Evolutionary conservation across 2,113 vertebrate species (phyloP), one percentile per base, ranked within the genome.

Genomic region (Gobiocypris rarus): DNA sequence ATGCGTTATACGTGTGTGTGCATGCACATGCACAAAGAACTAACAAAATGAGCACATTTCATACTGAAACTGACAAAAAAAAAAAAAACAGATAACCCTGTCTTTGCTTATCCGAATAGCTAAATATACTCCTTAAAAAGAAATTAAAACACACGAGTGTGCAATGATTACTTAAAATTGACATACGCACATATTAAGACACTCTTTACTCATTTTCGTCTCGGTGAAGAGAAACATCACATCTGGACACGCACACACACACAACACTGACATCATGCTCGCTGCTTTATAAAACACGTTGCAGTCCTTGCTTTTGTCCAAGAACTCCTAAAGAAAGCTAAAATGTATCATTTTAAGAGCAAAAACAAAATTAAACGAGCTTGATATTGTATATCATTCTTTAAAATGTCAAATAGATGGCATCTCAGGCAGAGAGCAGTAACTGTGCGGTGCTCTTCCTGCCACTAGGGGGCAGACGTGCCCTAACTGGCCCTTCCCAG

Each of bases 331-430:
- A 76, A 61, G 22, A 48, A n/a, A 10, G 65, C 48, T 85, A 87
- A 87, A 87, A 85, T 41, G 13, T 19, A 50, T 77, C 41, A 67
- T 9, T 52, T 87, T 85, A 87, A 87, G 83, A 87, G 48, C 74
- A 82, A 85, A 87, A 59, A 58, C 71, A 34, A 56, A 81, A 58
- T 80, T 67, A 70, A 83, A 83, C 5, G 79, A 79, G 74, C 58
- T 56, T n/a, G 14, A 58, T 52, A 75, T 78, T 76, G 19, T 8
- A 19, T 54, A 54, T 63, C 61, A 19, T 54, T 28, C 5, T 10
- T 69, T 85, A 85, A 85, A 87, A 87, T 34, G 4, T 74, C 78
- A 85, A 83, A 83, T 70, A 79, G 58, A 38, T 26, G 54, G 15
- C 59, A 71, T 45, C 54, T 48, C 24, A 31, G 41, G 75, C 28